Conservation (phyloP, 2,113 vertebrate species). For the Seriola aureovittata region DNA sequence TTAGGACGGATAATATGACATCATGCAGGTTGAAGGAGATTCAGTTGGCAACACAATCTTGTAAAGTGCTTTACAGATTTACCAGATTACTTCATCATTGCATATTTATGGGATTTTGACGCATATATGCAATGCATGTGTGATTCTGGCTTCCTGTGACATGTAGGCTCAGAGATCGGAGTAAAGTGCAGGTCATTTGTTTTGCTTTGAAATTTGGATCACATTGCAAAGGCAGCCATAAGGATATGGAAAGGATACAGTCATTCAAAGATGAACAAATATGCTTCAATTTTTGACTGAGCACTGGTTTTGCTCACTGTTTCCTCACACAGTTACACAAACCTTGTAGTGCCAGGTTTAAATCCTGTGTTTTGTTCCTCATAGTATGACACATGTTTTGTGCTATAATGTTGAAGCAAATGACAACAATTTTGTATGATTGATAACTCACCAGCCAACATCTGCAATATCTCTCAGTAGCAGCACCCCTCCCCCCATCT, state of each 20-base stretch:
- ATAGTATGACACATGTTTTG: too few relatives aligned
- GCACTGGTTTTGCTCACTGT: too few relatives aligned
- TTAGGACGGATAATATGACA: constrained; percentile 58
- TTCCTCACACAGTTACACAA: background rate
- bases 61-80: constrained; percentile 65
- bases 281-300: too few relatives aligned
- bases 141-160: constrained; percentile 8
- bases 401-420: too few relatives aligned
- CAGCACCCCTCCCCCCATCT: too few relatives aligned
- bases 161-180: constrained; percentile 14
- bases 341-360: background rate
- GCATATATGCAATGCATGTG: background rate
- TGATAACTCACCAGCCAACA: too few relatives aligned
- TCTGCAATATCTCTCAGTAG: too few relatives aligned
- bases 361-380: too few relatives aligned
- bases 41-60: constrained; percentile 59
- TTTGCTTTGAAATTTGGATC: constrained; percentile 10
- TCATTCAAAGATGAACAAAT: background rate
- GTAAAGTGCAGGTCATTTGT: constrained; percentile 12
- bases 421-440: too few relatives aligned
- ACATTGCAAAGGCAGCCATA: background rate
- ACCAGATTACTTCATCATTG: constrained; percentile 57
- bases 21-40: constrained; percentile 63
- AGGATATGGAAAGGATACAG: background rate
- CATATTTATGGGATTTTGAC: constrained; percentile 63